Evolutionary conservation across 2,888 invertebrate genomes (phyloP).

Genomic region (Hermaeophaga mercurialis): DNA sequence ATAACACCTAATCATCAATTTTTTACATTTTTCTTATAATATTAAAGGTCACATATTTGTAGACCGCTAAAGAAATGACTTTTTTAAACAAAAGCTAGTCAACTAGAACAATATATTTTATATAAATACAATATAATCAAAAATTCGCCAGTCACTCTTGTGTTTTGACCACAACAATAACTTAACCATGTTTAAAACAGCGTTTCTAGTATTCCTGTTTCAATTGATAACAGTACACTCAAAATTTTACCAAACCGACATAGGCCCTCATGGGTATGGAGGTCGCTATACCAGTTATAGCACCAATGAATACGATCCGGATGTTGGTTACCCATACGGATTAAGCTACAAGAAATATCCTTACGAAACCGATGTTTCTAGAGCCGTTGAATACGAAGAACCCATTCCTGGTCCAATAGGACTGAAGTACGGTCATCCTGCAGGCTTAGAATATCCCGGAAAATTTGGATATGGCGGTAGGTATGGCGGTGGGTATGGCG

Average conservation of each 20-base stretch:
- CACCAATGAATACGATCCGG: constrained; percentile 20
- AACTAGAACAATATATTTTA: neutral
- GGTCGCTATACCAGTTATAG: constrained; percentile 5
- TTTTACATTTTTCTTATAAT: constrained; percentile 12
- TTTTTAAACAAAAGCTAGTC: constrained; percentile 9
- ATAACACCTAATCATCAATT: constrained; percentile 18
- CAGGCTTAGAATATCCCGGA: constrained; percentile 51
- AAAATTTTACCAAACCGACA: constrained; percentile 16
- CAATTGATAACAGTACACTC: constrained; percentile 1
- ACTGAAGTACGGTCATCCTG: neutral
- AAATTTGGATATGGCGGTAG: constrained; percentile 18
- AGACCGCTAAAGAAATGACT: constrained; percentile 5
- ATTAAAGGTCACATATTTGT: constrained; percentile 18
- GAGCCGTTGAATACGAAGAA: constrained; percentile 9
- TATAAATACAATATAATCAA: constrained; percentile 15
- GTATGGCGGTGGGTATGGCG: constrained; percentile 5
- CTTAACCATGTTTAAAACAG: constrained; percentile 9
- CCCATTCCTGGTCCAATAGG: constrained; percentile 1
- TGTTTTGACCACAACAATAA: neutral
- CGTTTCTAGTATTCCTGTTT: neutral
- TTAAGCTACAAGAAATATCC: constrained; percentile 16
- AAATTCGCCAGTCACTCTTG: neutral
- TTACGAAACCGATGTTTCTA: neutral
- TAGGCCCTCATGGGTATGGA: constrained; percentile 8
- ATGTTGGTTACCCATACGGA: constrained; percentile 9